Evolutionary conservation across 2,113 vertebrate genomes (phyloP).

Genomic region (Phylloscopus trochilus): DNA sequence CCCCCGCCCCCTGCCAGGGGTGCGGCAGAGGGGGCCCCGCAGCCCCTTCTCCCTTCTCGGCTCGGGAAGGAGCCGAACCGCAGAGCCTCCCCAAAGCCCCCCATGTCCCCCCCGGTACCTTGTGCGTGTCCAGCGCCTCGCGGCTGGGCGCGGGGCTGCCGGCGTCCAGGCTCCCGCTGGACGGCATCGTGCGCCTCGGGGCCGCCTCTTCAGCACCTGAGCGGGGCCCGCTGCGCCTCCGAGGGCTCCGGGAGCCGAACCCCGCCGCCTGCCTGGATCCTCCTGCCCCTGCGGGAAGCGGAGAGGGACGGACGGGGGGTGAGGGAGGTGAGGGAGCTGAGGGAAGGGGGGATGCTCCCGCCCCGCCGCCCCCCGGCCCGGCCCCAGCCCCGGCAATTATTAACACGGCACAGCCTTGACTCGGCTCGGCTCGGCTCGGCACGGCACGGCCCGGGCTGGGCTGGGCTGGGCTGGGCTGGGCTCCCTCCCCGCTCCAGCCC

Average conservation of each 20-base stretch:
- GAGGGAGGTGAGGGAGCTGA: too few species aligned
- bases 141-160: slow-evolving; percentile 41
- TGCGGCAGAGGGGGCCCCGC: neutral
- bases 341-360: neutral
- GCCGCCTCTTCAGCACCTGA: neutral
- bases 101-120: neutral
- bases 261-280: neutral
- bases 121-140: slow-evolving; percentile 18
- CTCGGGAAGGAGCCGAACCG: neutral
- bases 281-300: neutral
- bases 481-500: too few species aligned
- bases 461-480: neutral
- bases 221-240: neutral
- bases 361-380: neutral
- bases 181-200: slow-evolving; percentile 76
- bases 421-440: too few species aligned
- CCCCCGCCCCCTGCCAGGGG: too few species aligned
- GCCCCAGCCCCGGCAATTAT: neutral
- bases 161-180: slow-evolving; percentile 74
- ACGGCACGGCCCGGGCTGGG: too few species aligned
- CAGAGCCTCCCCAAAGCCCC: too few species aligned
- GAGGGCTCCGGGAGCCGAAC: neutral
- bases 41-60: neutral
- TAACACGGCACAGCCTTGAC: slow-evolving; percentile 43
- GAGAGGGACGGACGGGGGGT: neutral